Percentiles rank a stretch among this genome's conserved stretches.
phyloP scores from a whole-genome alignment of 2,888 invertebrate genomes.

The Vesta saturnalis region DNA sequence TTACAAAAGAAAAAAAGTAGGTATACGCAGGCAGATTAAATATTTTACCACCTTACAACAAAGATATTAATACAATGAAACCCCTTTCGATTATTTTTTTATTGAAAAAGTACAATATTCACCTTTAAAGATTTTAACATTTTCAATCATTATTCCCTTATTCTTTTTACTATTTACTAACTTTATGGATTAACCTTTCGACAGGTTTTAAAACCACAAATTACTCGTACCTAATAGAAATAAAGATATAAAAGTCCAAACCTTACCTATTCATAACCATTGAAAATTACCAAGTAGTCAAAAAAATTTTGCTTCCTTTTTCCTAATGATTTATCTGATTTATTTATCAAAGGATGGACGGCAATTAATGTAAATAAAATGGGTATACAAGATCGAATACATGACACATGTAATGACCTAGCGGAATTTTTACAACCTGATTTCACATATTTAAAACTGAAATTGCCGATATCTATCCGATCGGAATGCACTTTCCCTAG shows the following conservation, averaged over 20 bases:
- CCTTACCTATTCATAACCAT: too few relatives aligned
- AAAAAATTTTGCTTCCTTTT: too few relatives aligned
- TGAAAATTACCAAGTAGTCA: too few relatives aligned
- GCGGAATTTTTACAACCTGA: too few relatives aligned
- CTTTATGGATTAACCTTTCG: not conserved
- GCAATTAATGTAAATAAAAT: too few relatives aligned
- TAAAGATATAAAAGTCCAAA: not conserved
- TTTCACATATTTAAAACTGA: too few relatives aligned
- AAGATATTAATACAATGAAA: slow-evolving; percentile 23
- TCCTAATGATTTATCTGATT: too few relatives aligned
- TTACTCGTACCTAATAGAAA: not conserved
- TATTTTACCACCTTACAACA: slow-evolving; percentile 32
- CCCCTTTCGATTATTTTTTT: slow-evolving; percentile 25
- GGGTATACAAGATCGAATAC: too few relatives aligned
- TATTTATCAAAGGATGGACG: too few relatives aligned
- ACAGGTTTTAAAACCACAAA: not conserved
- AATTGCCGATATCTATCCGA: too few relatives aligned
- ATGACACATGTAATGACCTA: too few relatives aligned
- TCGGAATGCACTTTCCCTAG: too few relatives aligned
- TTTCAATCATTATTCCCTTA: not conserved
- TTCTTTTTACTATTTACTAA: not conserved
- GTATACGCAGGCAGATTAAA: slow-evolving; percentile 32
- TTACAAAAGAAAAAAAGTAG: slow-evolving; percentile 14
- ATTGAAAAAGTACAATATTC: not conserved
- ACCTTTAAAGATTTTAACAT: not conserved